Percentiles rank a stretch among this genome's conserved stretches.
Conservation (phyloP, 2,113 vertebrate species). For the Thamnaconus septentrionalis region DNA sequence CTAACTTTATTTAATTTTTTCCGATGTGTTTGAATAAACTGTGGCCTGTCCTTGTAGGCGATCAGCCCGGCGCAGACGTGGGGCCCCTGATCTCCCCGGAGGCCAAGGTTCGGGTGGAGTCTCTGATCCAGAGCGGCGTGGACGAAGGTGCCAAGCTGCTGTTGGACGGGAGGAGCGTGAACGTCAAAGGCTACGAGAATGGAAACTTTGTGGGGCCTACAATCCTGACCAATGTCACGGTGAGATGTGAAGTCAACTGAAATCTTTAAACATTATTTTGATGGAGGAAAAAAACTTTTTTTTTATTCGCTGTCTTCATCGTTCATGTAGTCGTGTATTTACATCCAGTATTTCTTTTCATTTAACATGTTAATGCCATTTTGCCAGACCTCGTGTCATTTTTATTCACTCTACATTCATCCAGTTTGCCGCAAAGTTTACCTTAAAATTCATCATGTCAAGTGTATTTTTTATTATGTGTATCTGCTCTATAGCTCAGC, state of each 20-base stretch:
- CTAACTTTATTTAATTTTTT: neutral
- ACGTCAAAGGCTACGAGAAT: constrained; percentile 95
- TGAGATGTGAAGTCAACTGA: constrained; percentile 55
- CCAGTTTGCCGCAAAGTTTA: too few species aligned
- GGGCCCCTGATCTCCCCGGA: constrained; percentile 91
- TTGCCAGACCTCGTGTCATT: too few species aligned
- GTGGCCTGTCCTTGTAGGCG: constrained; percentile 75
- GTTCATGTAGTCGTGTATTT: too few species aligned
- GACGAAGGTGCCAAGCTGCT: constrained; percentile 89
- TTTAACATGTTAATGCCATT: too few species aligned
- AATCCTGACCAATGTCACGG: constrained; percentile 85
- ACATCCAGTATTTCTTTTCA: too few species aligned
- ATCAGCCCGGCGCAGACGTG: constrained; percentile 94
- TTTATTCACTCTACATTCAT: too few species aligned
- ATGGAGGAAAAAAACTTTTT: too few species aligned
- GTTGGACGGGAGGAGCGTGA: constrained; percentile 89
- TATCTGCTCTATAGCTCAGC: neutral
- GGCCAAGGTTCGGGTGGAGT: constrained; percentile 86
- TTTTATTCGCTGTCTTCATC: too few species aligned
- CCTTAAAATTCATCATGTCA: too few species aligned
- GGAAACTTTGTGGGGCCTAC: constrained; percentile 98
- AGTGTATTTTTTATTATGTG: too few species aligned
- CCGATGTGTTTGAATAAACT: neutral
- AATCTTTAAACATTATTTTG: too few species aligned
- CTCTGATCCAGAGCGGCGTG: constrained; percentile 86